Base-by-base conservation (phyloP, 2,797 vertebrate species). In the Poeciliopsis infans region DNA sequence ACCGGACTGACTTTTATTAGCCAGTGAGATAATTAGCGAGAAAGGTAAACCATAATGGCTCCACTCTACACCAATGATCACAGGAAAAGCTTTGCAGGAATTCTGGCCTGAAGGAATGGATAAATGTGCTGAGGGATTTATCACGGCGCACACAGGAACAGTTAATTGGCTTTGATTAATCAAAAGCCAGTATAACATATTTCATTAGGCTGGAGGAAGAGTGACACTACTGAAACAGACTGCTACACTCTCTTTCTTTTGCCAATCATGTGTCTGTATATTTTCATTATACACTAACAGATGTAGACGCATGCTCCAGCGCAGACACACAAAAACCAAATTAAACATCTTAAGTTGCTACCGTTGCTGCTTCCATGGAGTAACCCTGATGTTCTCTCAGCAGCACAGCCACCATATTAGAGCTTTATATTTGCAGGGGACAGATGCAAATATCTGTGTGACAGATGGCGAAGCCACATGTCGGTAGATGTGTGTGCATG, bases 141-240 rank as follows among this genome's bases (percentile, higher is more conserved):
- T 89, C 83, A 72, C 74, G 0, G 23, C 71, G 28, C 82, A 70
- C 79, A 75, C 73, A 69, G 46, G 68, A 83, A 59, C 76, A 83
- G 66, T 61, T 89, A 91, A 92, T 88, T 94, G 88, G 78, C 87
- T 91, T 91, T 43, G 82, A 93, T 93, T 92, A 89, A 85, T 61
- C 74, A 64, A 82, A 78, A 79, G 79, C 78, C 83, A 47, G 68
- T 84, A 81, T 79, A 90, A 87, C 82, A 87, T 89, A 80, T 91
- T 92, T 92, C 75, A 93, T 89, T 85, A 87, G 61, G 51, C 4
- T 23, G 28, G 28, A 39, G n/a, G 23, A 59, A 53, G 49, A 75
- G 45, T 46, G 45, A 83, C 68, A 66, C 16, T 28, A 36, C 61
- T 68, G 76, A 76, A 72, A 83, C 23, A 71, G 45, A 81, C 55